Evolutionary conservation across 2,888 invertebrate species (phyloP), one percentile per base, ranked within the genome.

Genomic region (Chironomus riparius): DNA sequence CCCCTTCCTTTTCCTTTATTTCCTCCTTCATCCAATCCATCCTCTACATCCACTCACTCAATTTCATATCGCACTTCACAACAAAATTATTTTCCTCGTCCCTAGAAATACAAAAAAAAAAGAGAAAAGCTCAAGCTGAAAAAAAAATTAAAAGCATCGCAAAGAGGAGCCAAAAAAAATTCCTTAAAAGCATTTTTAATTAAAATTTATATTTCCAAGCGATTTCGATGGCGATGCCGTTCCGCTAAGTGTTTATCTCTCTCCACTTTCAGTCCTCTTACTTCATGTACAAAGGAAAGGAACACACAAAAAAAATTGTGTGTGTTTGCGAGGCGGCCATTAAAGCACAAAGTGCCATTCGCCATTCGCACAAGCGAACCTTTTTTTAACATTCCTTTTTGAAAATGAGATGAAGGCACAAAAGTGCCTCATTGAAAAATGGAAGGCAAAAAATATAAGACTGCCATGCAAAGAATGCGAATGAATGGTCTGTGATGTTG

Each of bases 161-260:
- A n/a, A n/a, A n/a, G 50, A 69, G 22, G 69, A 24, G n/a, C 47
- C 6, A 24, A 71, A 50, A 50, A 71, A 71, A 71, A 56, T 71
- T 65, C 65, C 65, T 50, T 71, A 71, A 71, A 71, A 71, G 71
- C 71, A 71, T 71, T 71, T 70, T 71, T 71, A 71, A 71, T 71
- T 71, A 71, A 71, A 71, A 71, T 71, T 71, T 71, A 71, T 71
- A 22, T 71, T 71, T 22, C 24, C 2, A n/a, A 50, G 24, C 47
- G 70, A 70, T 70, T 70, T 70, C 22, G 21, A 68, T 68, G 56
- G 50, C 47, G 70, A 65, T 65, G 72, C 56, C 71, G 71, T 71
- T 71, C 56, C 72, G 47, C 61, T 62, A 72, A 72, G 72, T 72
- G 72, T 72, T 72, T 72, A 62, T 72, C 72, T 62, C 28, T 68